phyloP scores from a whole-genome alignment of 2,888 invertebrate species.

The Omphaloscelis lunosa region DNA sequence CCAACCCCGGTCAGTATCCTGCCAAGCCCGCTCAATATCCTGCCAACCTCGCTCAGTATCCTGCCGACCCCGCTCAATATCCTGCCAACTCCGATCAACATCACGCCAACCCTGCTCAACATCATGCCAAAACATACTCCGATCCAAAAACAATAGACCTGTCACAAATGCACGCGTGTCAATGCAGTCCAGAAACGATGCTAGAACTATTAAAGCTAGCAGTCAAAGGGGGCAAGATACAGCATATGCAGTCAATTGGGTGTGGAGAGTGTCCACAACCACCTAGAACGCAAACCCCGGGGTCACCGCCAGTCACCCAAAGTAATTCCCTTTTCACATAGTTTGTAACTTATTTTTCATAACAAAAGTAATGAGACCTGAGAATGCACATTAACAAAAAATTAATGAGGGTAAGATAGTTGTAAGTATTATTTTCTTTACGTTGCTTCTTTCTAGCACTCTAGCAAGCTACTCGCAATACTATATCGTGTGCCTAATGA shows the following conservation, averaged over 20 bases:
- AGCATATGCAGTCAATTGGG: background rate
- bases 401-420: background rate
- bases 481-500: background rate
- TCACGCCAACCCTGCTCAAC: background rate
- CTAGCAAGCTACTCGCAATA: background rate
- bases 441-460: background rate
- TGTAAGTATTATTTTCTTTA: background rate
- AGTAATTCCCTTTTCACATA: constrained; percentile 3
- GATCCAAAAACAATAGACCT: constrained; percentile 35
- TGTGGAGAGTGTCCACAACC: constrained; percentile 1
- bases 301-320: background rate
- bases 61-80: background rate
- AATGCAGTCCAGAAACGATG: constrained; percentile 61
- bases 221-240: constrained; percentile 2
- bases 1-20: background rate
- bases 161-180: constrained; percentile 28
- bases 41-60: background rate
- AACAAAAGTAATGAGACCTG: background rate
- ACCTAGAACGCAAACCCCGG: background rate
- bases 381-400: background rate
- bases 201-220: constrained; percentile 47
- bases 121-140: too few species aligned
- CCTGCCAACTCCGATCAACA: background rate
- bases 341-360: background rate
- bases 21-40: background rate